Base-by-base conservation (phyloP, 2,888 invertebrate genomes). In the Bellardia pandia region DNA sequence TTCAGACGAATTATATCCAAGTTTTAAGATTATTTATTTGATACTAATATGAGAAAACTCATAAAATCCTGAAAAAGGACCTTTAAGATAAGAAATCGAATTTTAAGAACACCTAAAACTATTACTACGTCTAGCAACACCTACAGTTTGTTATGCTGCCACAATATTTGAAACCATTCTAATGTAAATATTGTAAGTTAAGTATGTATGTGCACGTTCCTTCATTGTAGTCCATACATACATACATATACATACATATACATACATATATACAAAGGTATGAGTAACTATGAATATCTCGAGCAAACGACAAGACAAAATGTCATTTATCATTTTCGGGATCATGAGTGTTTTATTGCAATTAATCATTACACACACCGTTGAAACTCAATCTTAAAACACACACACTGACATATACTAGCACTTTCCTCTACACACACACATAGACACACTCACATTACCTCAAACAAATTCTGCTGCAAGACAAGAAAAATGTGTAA, bases 291-390 rank as follows among this genome's bases (percentile, higher is more conserved):
- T 74, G 76, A 83, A 83, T 83, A 69, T 62, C 71, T 83, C 33
- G 68, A 76, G 81, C 69, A 69, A 74, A 77, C 85, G 80, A 87
- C 80, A 88, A 88, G 88, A 89, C 90, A 91, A 90, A 90, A 90
- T 89, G 90, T 89, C 91, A 91, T 92, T 92, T 91, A 92, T 92
- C 92, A 92, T 92, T 91, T 92, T 92, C 89, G 86, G 84, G 91
- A 91, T 92, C 91, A 92, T 90, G 91, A 92, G 91, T 91, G 92
- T 92, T 92, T 91, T 91, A 92, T 91, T 91, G 91, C 91, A 92
- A 92, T 92, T 92, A 92, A 92, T 92, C 92, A 92, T 91, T 91
- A 90, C 90, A 89, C 90, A 89, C 89, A 89, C 80, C 84, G 84
- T 72, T 81, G 80, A 84, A 84, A 86, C 84, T 77, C 80, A 84